Conservation (phyloP, 2,888 invertebrate species). For the Drosophila dives region DNA sequence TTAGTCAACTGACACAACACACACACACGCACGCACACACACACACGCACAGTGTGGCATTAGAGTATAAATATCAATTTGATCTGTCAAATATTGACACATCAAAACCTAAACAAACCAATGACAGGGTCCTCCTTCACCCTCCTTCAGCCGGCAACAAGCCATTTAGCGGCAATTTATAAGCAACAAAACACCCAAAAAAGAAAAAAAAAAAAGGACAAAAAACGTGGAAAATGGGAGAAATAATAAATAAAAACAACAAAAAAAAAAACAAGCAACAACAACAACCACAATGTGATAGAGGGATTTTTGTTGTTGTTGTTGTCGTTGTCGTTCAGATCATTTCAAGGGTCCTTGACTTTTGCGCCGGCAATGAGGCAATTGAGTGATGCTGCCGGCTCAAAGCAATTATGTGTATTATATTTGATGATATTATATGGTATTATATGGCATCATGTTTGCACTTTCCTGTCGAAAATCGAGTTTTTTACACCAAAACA, state of each 20-base stretch:
- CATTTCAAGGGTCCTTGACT: conserved; percentile 84
- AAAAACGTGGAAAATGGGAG: conserved; percentile 63
- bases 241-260: conserved; percentile 74
- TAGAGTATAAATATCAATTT: conserved; percentile 80
- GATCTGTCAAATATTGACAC: conserved; percentile 83
- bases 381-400: conserved; percentile 61
- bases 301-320: conserved; percentile 46
- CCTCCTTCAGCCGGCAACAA: conserved; percentile 29
- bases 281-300: conserved; percentile 31
- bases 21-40: conserved; percentile 17
- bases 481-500: conserved; percentile 80
- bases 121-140: conserved; percentile 72
- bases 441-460: conserved; percentile 80
- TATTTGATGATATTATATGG: conserved; percentile 43
- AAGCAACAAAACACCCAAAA: conserved; percentile 78
- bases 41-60: conserved; percentile 47
- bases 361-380: conserved; percentile 63
- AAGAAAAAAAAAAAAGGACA: conserved; percentile 48
- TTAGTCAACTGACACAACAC: conserved; percentile 67
- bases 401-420: conserved; percentile 54
- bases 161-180: conserved; percentile 79
- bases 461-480: conserved; percentile 83
- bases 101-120: conserved; percentile 84
- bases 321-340: conserved; percentile 65
- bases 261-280: conserved; percentile 17